These are phyloP conservation scores for Zaprionus capensis DNA, from an alignment of 1,140 invertebrate genomes.

Conservation along the genomic window DNA sequence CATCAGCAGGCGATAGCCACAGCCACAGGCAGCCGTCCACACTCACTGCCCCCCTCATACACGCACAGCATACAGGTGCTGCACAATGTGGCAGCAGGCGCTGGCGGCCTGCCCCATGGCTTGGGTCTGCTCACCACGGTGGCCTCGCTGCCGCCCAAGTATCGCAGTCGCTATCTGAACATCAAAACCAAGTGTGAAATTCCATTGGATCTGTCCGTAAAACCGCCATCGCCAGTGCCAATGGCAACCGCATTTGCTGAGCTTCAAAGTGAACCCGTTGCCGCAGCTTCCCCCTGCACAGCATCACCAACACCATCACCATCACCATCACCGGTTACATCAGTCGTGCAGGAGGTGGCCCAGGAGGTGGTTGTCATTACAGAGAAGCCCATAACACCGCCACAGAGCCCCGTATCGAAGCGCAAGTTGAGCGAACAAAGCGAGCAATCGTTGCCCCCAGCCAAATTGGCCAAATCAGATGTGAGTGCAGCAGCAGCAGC, in stretches of 20 bases:
- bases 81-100: conserved; percentile 51
- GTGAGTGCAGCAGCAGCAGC: background rate
- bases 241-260: conserved; percentile 70
- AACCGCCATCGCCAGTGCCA: conserved; percentile 83
- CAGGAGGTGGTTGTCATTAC: conserved; percentile 44
- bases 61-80: conserved; percentile 77
- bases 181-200: conserved; percentile 83
- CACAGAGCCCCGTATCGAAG: conserved; percentile 61
- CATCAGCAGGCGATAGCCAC: conserved; percentile 7
- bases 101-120: conserved; percentile 69
- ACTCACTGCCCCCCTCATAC: conserved; percentile 13
- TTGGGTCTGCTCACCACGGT: conserved; percentile 82
- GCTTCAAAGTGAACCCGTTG: conserved; percentile 59
- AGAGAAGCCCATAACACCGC: conserved; percentile 59
- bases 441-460: conserved; percentile 38
- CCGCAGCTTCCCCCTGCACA: background rate
- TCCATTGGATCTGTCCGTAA: conserved; percentile 86
- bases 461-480: conserved; percentile 66
- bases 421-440: conserved; percentile 56
- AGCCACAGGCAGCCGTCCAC: conserved; percentile 38
- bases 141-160: conserved; percentile 82
- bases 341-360: conserved; percentile 22
- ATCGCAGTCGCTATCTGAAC: conserved; percentile 82
- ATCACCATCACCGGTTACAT: background rate
- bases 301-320: background rate